Evolutionary conservation across 2,113 vertebrate species (phyloP).

Genomic region (Prietella phreatophila): DNA sequence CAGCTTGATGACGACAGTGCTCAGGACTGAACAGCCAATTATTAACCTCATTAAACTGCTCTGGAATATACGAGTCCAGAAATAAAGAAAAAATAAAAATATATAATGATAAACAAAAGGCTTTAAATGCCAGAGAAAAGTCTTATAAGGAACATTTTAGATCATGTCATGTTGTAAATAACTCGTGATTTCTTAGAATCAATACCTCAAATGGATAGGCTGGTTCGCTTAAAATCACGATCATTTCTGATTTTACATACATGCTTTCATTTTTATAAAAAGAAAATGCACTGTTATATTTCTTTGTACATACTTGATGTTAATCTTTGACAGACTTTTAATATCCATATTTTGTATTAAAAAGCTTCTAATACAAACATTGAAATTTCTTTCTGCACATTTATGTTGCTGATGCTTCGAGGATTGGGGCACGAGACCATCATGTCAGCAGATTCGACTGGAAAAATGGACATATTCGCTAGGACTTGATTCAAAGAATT

Average conservation of each 20-base stretch:
- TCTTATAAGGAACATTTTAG: constrained; percentile 2
- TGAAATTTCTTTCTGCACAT: neutral
- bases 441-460: neutral
- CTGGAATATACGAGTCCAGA: neutral
- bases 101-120: neutral
- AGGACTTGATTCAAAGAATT: neutral
- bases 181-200: neutral
- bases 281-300: constrained; percentile 14
- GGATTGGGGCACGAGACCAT: neutral
- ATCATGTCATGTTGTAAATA: constrained; percentile 33
- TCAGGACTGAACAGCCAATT: constrained; percentile 24
- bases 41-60: constrained; percentile 17
- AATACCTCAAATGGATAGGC: neutral
- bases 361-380: neutral
- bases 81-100: neutral
- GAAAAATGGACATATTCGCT: neutral
- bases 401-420: neutral
- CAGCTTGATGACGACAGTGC: neutral
- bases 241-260: neutral
- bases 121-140: neutral
- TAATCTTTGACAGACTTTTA: neutral
- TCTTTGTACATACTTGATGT: constrained; percentile 36
- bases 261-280: constrained; percentile 3
- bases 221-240: constrained; percentile 10
- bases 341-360: constrained; percentile 21